A percentile compares a stretch with the other conserved stretches of the same genome.
phyloP scores from a whole-genome alignment of 1,140 invertebrate species.

The Drosophila lacertosa region DNA sequence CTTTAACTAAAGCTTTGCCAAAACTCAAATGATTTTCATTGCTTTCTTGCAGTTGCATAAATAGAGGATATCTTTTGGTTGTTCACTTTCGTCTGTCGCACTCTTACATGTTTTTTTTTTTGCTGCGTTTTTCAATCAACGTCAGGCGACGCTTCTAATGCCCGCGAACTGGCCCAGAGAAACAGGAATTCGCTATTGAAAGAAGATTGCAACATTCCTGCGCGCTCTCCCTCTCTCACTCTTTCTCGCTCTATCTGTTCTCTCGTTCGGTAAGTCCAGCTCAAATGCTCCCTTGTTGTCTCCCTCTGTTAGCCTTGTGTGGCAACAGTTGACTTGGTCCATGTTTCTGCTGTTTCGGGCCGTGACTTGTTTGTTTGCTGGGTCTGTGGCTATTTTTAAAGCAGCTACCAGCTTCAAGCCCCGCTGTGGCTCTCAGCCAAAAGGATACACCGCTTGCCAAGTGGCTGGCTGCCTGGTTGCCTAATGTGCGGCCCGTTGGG shows the following conservation, averaged over 20 bases:
- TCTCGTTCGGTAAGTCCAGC: slow-evolving; percentile 27
- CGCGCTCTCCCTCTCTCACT: slow-evolving; percentile 15
- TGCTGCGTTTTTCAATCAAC: slow-evolving; percentile 55
- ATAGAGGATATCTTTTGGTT: background rate
- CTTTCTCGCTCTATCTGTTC: slow-evolving; percentile 13
- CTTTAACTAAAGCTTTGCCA: no score
- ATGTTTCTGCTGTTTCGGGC: slow-evolving; percentile 60
- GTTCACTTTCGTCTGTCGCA: background rate
- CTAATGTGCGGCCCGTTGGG: slow-evolving; percentile 39
- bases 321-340: slow-evolving; percentile 14
- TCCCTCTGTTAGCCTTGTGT: slow-evolving; percentile 23
- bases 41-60: background rate
- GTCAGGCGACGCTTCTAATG: slow-evolving; percentile 65
- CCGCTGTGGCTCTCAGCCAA: background rate
- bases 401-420: slow-evolving; percentile 2
- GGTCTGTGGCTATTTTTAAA: slow-evolving; percentile 72
- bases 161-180: slow-evolving; percentile 28
- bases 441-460: slow-evolving; percentile 36
- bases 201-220: slow-evolving; percentile 67
- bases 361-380: slow-evolving; percentile 71
- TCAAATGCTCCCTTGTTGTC: background rate
- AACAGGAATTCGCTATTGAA: slow-evolving; percentile 56
- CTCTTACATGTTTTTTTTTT: slow-evolving; percentile 5
- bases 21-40: background rate
- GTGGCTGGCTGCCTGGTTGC: slow-evolving; percentile 13